Conservation (phyloP, 2,888 invertebrate species). For the Drosophila neoperkinsi region DNA sequence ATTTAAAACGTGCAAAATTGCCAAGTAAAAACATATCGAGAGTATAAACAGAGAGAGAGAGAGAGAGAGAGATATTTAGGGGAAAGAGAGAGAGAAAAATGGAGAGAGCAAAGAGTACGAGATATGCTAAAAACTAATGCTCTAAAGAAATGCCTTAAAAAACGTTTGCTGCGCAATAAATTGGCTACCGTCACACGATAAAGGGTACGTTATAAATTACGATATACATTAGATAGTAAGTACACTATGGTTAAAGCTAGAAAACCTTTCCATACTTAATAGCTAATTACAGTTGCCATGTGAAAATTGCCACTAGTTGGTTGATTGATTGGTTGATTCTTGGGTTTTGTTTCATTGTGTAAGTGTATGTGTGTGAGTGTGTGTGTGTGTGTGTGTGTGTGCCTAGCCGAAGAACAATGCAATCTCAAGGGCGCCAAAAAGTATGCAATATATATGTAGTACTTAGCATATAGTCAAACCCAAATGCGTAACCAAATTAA, state of each 20-base stretch:
- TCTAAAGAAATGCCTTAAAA: conserved; percentile 64
- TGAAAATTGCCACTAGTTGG: conserved; percentile 68
- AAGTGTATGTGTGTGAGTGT: conserved; percentile 1
- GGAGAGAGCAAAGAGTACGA: conserved; percentile 19
- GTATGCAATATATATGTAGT: conserved; percentile 75
- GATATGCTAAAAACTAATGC: conserved; percentile 49
- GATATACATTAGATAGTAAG: conserved; percentile 40
- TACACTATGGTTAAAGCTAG: conserved; percentile 72
- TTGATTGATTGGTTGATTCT: conserved; percentile 36
- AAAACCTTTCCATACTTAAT: conserved; percentile 71
- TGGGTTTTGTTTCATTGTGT: conserved; percentile 36
- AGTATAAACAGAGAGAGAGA: conserved; percentile 34
- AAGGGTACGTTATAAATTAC: conserved; percentile 57
- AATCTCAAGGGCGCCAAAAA: conserved; percentile 76
- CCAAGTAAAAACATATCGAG: conserved; percentile 38
- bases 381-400: conserved; percentile 34
- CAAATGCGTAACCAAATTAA: conserved; percentile 77
- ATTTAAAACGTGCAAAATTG: conserved; percentile 51
- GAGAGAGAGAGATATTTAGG: conserved; percentile 32
- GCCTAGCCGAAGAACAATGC: conserved; percentile 71
- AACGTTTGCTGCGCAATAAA: conserved; percentile 62
- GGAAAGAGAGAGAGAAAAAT: conserved; percentile 34
- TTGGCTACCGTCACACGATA: conserved; percentile 49
- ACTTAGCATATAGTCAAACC: conserved; percentile 75
- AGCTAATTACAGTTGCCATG: conserved; percentile 68